Conservation (phyloP, 1,140 invertebrate genomes). For the Ceratosolen solmsi region DNA sequence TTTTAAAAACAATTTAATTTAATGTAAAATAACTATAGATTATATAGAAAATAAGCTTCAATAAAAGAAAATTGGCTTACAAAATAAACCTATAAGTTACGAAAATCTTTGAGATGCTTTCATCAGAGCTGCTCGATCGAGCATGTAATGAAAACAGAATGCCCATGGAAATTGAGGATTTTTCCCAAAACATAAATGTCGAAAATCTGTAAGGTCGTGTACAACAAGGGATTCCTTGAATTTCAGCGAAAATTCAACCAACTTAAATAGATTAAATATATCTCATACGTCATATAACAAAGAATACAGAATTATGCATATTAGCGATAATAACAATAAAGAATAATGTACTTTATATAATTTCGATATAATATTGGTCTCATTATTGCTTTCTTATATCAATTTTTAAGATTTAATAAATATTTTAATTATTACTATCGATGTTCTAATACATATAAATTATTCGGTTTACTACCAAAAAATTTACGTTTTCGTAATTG, state of each 20-base stretch:
- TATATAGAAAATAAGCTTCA: background rate
- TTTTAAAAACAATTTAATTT: background rate
- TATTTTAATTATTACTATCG: too few relatives aligned
- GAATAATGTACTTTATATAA: too few relatives aligned
- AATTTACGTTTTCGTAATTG: too few relatives aligned
- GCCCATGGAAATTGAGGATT: slow-evolving; percentile 1
- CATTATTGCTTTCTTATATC: too few relatives aligned
- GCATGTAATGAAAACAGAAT: background rate
- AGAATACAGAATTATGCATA: too few relatives aligned
- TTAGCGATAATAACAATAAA: too few relatives aligned
- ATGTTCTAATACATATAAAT: too few relatives aligned
- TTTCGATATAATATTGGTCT: too few relatives aligned
- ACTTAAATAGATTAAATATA: background rate
- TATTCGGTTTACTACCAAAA: too few relatives aligned
- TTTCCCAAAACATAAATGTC: slow-evolving; percentile 3
- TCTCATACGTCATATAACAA: background rate
- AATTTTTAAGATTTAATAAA: too few relatives aligned
- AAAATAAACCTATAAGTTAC: background rate
- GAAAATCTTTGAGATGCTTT: background rate
- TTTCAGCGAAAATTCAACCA: background rate
- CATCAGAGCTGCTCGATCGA: background rate
- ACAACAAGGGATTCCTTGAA: background rate
- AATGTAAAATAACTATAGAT: background rate
- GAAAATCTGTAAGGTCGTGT: background rate
- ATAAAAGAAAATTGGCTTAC: background rate